Evolutionary conservation across 2,797 vertebrate genomes (phyloP), one percentile per base, ranked within the genome.

Genomic region (Pseudochromis fuscus): DNA sequence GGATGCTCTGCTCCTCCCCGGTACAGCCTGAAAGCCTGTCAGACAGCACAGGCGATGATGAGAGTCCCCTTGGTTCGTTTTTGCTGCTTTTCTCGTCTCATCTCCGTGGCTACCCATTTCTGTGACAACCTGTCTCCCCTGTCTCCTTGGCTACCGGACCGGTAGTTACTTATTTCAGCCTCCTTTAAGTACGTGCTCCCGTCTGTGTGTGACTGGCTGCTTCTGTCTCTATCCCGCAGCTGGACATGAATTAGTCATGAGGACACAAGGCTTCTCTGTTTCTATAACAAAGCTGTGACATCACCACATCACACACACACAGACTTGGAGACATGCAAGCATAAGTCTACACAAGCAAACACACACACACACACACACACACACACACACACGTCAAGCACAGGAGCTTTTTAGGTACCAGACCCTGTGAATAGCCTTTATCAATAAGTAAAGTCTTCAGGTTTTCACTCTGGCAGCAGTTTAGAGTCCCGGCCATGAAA

Each of bases 211-310:
- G 93, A 93, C 92, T 93, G 90, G 92, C 84, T 87, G 89, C 91
- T 89, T 94, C 91, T 94, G 92, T 94, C 88, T 91, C 90, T 81
- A 92, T 93, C 92, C 92, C 88, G 91, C 93, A 95, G 94, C 94
- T 95, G 94, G 93, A 94, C 91, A 94, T 94, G 93, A 92, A 95
- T 95, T 93, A 94, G 89, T 89, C 93, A 95, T 94, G 90, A 93
- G 88, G 89, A 92, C 87, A 95, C 93, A 95, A 94, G 90, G 92
- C 90, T 92, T 67, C 91, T 94, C 93, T 95, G 93, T 94, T 92
- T 86, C 81, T 84, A 87, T 91, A 93, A 94, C 93, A 94, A 94
- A 94, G 93, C 89, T 92, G 88, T 93, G 93, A 94, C 92, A 94
- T 94, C 92, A 87, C 90, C 89, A 89, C 89, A 85, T 91, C 86